Percentiles rank a stretch among this genome's conserved stretches.
These are phyloP conservation scores for Pristionchus entomophagus DNA, from an alignment of 2,888 invertebrate species.

Conservation along the genomic window DNA sequence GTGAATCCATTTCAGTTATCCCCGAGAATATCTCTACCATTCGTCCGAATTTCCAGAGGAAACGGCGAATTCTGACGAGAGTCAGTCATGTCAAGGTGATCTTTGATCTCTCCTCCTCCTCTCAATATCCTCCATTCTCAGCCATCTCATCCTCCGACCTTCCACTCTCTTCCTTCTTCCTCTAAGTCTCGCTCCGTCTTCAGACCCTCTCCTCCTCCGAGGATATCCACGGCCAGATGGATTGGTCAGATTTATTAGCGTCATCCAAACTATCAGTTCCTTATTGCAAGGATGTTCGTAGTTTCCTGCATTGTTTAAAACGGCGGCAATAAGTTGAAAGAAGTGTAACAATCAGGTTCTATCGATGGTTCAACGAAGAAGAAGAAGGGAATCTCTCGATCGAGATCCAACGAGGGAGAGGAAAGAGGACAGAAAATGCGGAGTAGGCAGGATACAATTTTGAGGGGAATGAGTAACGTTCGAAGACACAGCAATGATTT, in stretches of 20 bases:
- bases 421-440: not conserved
- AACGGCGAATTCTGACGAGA: not conserved
- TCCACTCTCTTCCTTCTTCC: not conserved
- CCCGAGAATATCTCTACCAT: not conserved
- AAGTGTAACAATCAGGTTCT: not conserved
- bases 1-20: not conserved
- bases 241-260: not conserved
- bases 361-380: not conserved
- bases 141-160: not conserved
- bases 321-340: not conserved
- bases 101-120: not conserved
- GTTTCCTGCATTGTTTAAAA: too few relatives aligned
- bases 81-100: slow-evolving; percentile 19
- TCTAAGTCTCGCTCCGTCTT: not conserved
- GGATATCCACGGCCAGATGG: not conserved
- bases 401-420: not conserved
- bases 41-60: not conserved
- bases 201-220: not conserved
- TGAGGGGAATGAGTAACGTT: too few relatives aligned
- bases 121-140: not conserved
- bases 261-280: not conserved
- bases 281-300: too few relatives aligned
- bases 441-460: too few relatives aligned
- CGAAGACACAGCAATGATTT: not conserved
- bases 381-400: slow-evolving; percentile 15